A percentile compares a stretch with the other conserved stretches of the same genome.
These are phyloP conservation scores for Lochmaea crataegi DNA, from an alignment of 2,888 invertebrate genomes.

Conservation along the genomic window DNA sequence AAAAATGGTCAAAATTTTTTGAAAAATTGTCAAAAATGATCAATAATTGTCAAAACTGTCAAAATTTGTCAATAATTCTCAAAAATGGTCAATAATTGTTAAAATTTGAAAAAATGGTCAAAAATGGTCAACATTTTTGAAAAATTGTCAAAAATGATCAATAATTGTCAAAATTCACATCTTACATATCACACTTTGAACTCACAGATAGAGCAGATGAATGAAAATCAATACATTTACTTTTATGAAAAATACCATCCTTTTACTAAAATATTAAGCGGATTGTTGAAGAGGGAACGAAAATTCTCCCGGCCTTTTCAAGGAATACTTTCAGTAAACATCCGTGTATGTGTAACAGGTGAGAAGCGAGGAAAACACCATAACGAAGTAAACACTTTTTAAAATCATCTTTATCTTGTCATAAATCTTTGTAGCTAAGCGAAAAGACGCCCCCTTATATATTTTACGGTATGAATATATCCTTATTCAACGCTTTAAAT, in stretches of 20 bases:
- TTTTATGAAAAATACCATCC: too few relatives aligned
- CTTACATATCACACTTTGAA: too few relatives aligned
- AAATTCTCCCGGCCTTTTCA: conserved; percentile 10
- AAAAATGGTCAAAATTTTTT: too few relatives aligned
- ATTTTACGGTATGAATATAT: conserved; percentile 12
- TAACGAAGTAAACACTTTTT: conserved; percentile 45
- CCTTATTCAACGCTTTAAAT: conserved; percentile 3
- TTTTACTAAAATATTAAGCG: conserved; percentile 8
- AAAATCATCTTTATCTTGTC: conserved; percentile 44
- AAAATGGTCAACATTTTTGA: too few relatives aligned
- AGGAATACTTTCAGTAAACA: conserved; percentile 37
- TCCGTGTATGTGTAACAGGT: conserved; percentile 44
- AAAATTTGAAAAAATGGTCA: too few relatives aligned
- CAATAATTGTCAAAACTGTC: too few relatives aligned
- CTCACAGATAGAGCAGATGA: not conserved
- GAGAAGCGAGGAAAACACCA: conserved; percentile 42
- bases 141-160: too few relatives aligned
- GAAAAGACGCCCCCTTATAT: conserved; percentile 24
- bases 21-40: too few relatives aligned
- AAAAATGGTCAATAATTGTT: too few relatives aligned
- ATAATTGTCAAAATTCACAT: too few relatives aligned
- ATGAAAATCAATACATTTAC: not conserved
- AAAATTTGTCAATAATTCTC: too few relatives aligned
- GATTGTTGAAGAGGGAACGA: conserved; percentile 1
- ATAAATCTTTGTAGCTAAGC: conserved; percentile 39